Evolutionary conservation across 2,888 invertebrate species (phyloP).

Genomic region (Torymus auratus): DNA sequence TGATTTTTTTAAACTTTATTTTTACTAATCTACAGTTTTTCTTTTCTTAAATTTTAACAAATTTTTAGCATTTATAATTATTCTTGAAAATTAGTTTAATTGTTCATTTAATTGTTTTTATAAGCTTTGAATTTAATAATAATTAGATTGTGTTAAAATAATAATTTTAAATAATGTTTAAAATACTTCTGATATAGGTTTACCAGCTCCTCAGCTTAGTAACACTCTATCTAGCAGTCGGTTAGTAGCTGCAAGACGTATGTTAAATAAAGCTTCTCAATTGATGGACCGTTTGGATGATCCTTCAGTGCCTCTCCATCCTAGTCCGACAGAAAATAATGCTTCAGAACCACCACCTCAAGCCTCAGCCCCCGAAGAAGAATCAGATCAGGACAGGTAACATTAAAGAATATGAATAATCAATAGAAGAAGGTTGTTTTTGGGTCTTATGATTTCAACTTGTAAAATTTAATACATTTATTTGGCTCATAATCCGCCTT

Average conservation of each 20-base stretch:
- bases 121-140: not conserved
- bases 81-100: too few species aligned
- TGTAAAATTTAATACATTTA: too few species aligned
- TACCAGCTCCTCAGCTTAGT: conserved; percentile 78
- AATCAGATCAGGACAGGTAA: conserved; percentile 63
- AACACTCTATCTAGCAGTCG: conserved; percentile 78
- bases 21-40: not conserved
- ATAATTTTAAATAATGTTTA: conserved; percentile 8
- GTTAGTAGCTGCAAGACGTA: conserved; percentile 78
- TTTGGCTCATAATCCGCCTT: not conserved
- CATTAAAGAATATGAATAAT: not conserved
- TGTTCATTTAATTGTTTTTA: too few species aligned
- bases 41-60: too few species aligned
- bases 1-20: not conserved
- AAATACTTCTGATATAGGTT: conserved; percentile 67
- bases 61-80: too few species aligned
- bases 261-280: conserved; percentile 77
- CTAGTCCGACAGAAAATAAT: conserved; percentile 64
- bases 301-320: conserved; percentile 64
- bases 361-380: conserved; percentile 57
- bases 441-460: too few species aligned
- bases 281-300: conserved; percentile 77
- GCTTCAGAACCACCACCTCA: conserved; percentile 58
- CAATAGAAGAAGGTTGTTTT: too few species aligned
- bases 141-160: not conserved